Evolutionary conservation across 2,797 vertebrate species (phyloP), one percentile per base, ranked within the genome.

Genomic region (Myotis planiceps): DNA sequence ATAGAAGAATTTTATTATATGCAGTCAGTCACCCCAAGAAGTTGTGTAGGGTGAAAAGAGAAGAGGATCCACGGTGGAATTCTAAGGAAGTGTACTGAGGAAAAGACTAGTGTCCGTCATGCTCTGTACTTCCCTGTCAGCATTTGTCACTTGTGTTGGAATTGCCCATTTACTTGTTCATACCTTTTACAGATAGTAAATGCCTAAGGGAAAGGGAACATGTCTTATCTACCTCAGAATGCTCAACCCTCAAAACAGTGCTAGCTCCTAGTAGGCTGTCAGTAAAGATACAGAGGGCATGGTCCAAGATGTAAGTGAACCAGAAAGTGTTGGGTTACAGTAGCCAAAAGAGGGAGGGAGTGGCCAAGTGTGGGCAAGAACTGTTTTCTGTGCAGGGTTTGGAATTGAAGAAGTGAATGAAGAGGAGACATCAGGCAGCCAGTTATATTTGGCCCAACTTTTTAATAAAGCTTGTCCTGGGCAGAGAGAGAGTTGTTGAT

Each of bases 251-350:
- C 49, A 37, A 72, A 92, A 92, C 60, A 63, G 47, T 78, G 32
- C 29, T 85, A 47, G 0, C 74, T 90, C 13, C 23, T 47, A 63
- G 55, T 60, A 74, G 78, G 27, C 45, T 69, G 34, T 87, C n/a
- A 58, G 6, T 93, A 71, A 92, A 63, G 60, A 53, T 79, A 39
- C 21, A 75, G 34, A 75, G 25, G 32, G 47, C 74, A 82, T 88
- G 53, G 42, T 68, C 53, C 10, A 45, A 84, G 72, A 85, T 51
- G 45, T 90, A 55, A 60, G 34, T 86, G 51, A 85, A 95, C 49
- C 42, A 68, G 39, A 71, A 80, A 94, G 72, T 85, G 4, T 72
- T 81, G 51, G 49, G 55, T 96, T 88, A 49, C 55, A 85, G 49
- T 65, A 76, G 47, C 60, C 34, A 47, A 84, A 85, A 74, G 47